Conservation (phyloP, 2,113 vertebrate species). For the Sterna hirundo region DNA sequence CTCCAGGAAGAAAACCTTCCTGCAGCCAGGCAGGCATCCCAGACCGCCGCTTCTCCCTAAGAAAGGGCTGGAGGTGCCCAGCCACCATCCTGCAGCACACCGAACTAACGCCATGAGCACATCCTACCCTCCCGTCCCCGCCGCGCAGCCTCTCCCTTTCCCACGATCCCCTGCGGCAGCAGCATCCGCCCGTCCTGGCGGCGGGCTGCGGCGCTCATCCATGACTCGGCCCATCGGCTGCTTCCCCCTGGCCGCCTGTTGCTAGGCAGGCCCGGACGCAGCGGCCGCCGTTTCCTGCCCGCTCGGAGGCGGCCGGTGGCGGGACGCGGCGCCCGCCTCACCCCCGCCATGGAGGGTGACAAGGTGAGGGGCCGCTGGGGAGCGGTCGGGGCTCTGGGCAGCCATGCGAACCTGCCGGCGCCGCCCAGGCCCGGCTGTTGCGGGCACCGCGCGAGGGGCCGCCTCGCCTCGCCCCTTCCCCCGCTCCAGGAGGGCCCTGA, state of each 20-base stretch:
- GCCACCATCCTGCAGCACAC: accelerated
- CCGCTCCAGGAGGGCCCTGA: too few relatives aligned
- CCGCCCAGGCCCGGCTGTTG: too few relatives aligned
- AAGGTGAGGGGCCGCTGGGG: constrained; percentile 39
- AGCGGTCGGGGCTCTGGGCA: neutral
- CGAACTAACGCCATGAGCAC: accelerated
- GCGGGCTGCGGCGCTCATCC: neutral
- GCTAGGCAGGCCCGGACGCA: constrained; percentile 10
- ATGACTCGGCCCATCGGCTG: neutral
- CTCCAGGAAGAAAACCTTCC: too few relatives aligned
- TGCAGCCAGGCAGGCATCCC: accelerated
- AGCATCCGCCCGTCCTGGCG: accelerated
- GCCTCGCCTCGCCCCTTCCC: too few relatives aligned
- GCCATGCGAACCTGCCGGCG: too few relatives aligned
- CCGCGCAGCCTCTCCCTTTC: neutral
- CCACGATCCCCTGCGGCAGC: neutral
- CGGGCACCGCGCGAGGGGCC: too few relatives aligned
- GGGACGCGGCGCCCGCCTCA: too few relatives aligned
- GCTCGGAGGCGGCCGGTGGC: neutral
- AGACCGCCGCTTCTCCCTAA: accelerated
- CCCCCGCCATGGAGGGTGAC: constrained; percentile 30
- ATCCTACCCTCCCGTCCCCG: accelerated
- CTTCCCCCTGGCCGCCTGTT: neutral
- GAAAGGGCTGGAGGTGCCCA: accelerated
- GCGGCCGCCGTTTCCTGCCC: neutral